Percentiles rank a stretch among this genome's conserved stretches.
Conservation (phyloP, 2,888 invertebrate species). For the Thecophora atra region DNA sequence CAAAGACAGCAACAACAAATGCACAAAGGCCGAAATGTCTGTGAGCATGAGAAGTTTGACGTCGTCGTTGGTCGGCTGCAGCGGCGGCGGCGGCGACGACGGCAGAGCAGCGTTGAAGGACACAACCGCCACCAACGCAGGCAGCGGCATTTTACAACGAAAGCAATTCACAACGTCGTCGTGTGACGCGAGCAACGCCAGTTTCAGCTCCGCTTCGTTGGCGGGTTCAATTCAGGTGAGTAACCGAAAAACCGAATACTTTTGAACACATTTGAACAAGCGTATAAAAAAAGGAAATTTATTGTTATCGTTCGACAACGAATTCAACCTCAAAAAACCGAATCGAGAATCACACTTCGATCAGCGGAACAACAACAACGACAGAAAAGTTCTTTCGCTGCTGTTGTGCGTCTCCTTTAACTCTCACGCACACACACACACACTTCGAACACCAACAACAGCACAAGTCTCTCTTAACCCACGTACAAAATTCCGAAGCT, state of each 20-base stretch:
- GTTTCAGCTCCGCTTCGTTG: constrained; percentile 66
- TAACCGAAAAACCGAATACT: neutral
- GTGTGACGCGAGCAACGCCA: constrained; percentile 62
- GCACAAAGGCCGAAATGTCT: constrained; percentile 37
- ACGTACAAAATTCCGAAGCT: constrained; percentile 15
- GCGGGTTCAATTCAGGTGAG: constrained; percentile 66
- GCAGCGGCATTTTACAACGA: constrained; percentile 48
- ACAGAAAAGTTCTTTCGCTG: neutral
- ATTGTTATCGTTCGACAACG: neutral
- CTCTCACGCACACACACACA: no score
- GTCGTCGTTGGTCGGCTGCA: constrained; percentile 8
- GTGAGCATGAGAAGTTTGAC: constrained; percentile 26
- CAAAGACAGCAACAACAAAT: constrained; percentile 44
- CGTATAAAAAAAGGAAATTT: neutral
- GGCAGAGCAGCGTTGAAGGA: constrained; percentile 40
- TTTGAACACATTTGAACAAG: neutral
- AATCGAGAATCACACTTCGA: neutral
- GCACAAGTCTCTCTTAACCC: neutral
- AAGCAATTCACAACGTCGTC: constrained; percentile 49
- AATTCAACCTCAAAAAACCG: neutral
- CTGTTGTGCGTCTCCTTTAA: no score
- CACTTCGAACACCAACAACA: no score
- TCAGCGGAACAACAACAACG: neutral
- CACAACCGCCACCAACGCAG: constrained; percentile 44
- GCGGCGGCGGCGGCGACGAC: neutral